These are phyloP conservation scores for Amphiura filiformis DNA, from an alignment of 35 echinoderm and acorn worm species.

Conservation along the genomic window DNA sequence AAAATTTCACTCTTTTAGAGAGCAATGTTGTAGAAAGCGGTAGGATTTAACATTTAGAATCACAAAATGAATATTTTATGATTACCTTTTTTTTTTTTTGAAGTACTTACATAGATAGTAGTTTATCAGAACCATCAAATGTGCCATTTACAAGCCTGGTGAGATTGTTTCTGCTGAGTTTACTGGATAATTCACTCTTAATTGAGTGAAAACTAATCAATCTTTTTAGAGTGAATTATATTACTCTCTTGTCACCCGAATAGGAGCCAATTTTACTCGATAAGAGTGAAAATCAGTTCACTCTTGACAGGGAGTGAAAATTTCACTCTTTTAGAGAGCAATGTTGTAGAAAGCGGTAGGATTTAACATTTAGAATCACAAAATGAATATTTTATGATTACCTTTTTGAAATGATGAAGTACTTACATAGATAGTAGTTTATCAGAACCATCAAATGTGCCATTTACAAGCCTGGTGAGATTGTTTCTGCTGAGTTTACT, in stretches of 20 bases:
- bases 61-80: background rate
- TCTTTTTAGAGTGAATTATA: no score
- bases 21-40: no score
- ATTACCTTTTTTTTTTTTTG: background rate
- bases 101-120: background rate
- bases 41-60: background rate
- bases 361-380: background rate
- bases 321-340: no score
- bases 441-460: background rate
- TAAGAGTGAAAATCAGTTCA: no score
- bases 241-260: no score
- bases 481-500: background rate
- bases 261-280: no score
- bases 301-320: no score
- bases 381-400: background rate
- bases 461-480: background rate
- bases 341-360: no score
- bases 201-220: no score
- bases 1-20: no score
- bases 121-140: background rate
- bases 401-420: background rate
- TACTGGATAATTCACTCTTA: no score
- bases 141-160: background rate
- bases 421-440: background rate
- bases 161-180: background rate